Evolutionary conservation across 2,888 invertebrate genomes (phyloP).

Genomic region (Hydropsyche betteni): DNA sequence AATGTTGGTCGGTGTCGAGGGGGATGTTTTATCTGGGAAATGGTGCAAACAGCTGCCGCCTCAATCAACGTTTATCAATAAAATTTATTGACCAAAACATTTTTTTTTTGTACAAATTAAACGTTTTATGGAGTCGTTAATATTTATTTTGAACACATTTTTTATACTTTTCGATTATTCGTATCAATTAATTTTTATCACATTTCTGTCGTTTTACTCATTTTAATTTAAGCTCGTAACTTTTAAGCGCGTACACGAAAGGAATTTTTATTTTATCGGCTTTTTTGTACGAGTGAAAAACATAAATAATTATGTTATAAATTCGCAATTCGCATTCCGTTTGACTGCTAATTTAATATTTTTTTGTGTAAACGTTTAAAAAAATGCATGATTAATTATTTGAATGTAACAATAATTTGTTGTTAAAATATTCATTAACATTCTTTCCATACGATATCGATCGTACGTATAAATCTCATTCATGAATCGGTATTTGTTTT

Average conservation of each 20-base stretch:
- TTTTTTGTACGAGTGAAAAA: no score
- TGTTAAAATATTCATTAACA: no score
- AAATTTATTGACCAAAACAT: conserved; percentile 21
- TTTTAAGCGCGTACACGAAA: no score
- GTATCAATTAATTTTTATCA: conserved; percentile 6
- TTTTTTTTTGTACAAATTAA: neutral
- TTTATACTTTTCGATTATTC: neutral
- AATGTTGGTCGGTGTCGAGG: neutral
- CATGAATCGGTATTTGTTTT: neutral
- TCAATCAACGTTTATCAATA: conserved; percentile 17
- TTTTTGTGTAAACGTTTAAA: neutral
- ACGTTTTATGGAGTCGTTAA: conserved; percentile 1
- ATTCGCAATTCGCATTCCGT: neutral
- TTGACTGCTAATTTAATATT: neutral
- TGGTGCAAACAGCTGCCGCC: conserved; percentile 21
- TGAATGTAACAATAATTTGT: neutral
- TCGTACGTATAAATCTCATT: neutral
- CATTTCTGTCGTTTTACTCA: neutral
- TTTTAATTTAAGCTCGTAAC: no score
- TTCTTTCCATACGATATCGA: no score
- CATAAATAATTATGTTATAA: neutral
- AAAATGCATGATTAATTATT: neutral
- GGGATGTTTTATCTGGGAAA: conserved; percentile 23
- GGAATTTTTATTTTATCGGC: no score
- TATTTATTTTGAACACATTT: conserved; percentile 18